Evolutionary conservation across 2,113 vertebrate species (phyloP).

Genomic region (Labeo catla): DNA sequence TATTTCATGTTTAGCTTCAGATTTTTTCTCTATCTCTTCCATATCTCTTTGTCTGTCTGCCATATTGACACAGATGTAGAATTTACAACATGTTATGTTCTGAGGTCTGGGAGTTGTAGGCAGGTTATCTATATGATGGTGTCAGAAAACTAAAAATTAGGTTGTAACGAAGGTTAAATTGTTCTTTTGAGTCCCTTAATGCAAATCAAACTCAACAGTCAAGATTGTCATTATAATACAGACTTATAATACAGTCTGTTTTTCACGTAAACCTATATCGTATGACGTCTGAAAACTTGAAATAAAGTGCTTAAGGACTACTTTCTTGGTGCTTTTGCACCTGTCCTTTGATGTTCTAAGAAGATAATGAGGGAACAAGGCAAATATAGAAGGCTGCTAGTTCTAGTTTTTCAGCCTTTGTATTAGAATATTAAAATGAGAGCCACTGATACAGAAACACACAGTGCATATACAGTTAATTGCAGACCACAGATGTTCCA

Average conservation of each 20-base stretch:
- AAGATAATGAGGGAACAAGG: neutral
- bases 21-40: neutral
- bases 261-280: neutral
- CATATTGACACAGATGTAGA: neutral
- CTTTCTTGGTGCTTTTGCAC: neutral
- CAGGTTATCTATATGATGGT: neutral
- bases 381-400: neutral
- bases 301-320: neutral
- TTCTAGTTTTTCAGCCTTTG: neutral
- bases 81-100: neutral
- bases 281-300: neutral
- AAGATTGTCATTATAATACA: neutral
- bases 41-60: neutral
- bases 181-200: neutral
- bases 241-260: neutral
- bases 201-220: neutral
- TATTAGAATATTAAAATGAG: slow-evolving; percentile 6
- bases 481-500: neutral
- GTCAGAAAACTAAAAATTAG: neutral
- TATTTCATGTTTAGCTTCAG: slow-evolving; percentile 2
- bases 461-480: neutral
- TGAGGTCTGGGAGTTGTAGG: neutral
- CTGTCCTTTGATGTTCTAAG: neutral
- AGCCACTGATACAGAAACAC: neutral
- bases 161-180: neutral